phyloP scores from a whole-genome alignment of 1,140 invertebrate species.

The Asbolus verrucosus region DNA sequence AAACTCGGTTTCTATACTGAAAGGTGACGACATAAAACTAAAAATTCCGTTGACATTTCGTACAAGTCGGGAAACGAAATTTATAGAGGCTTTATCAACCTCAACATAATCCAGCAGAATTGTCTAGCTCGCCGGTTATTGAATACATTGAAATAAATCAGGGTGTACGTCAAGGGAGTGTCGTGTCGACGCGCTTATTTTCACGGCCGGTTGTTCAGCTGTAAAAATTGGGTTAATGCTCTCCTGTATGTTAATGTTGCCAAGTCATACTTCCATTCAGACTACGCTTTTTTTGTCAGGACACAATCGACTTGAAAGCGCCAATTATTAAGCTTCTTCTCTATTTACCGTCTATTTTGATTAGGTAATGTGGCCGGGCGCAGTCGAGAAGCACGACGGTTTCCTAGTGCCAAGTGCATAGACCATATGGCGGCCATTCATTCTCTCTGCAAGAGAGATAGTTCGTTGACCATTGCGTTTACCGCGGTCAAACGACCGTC shows the following conservation, averaged over 20 bases:
- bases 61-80: too few species aligned
- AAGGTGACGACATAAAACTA: too few species aligned
- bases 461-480: constrained; percentile 43
- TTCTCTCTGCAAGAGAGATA: not conserved
- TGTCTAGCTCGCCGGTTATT: too few species aligned
- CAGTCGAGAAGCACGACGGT: not conserved
- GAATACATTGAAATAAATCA: too few species aligned
- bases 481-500: constrained; percentile 16
- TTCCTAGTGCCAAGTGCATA: constrained; percentile 16
- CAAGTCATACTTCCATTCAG: constrained; percentile 12
- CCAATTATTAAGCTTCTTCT: constrained; percentile 11
- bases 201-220: not conserved
- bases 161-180: constrained; percentile 4
- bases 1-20: too few species aligned
- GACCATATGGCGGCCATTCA: constrained; percentile 37
- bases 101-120: too few species aligned
- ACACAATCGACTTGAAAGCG: constrained; percentile 24
- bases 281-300: not conserved
- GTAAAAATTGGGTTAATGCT: constrained; percentile 25
- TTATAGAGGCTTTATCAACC: too few species aligned
- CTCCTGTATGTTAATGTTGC: constrained; percentile 1
- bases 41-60: too few species aligned
- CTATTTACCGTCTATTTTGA: too few species aligned
- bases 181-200: not conserved
- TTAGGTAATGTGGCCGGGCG: too few species aligned